Base-by-base conservation (phyloP, 53 echinoderm and acorn worm species). In the Luidia sarsii region DNA sequence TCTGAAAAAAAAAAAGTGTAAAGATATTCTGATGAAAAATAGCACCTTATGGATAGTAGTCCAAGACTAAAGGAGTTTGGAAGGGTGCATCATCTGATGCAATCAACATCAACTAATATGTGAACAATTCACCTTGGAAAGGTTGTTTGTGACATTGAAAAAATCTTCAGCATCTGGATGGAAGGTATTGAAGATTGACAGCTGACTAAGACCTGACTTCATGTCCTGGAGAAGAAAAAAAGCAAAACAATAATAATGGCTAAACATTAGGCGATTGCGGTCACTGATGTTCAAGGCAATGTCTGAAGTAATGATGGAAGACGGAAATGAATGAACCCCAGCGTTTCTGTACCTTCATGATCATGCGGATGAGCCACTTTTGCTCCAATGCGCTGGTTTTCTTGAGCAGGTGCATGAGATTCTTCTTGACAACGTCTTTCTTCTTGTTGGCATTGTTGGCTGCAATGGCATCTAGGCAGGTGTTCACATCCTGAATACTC, bases 121-220 rank as follows among this genome's bases (percentile, higher is more conserved):
- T 56, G 22, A 5, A 56, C 0, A 0, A 3, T 37, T 61, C 73
- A 93, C 97, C 93, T 97, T 93, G 62, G 97, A 65, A 21, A 97
- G 41, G 48, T 87, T 97, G 82, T 97, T 97, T 32, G 97, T 97
- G 16, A 97, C 97, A 89, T 97, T 97, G 85, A 93, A 97, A 60
- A 91, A 91, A 16, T 97, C 97, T 65, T 97, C 97, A 30, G 93
- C 97, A 87, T 97, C 97, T 11, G 88, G 91, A 75, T 97, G 97
- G 25, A 91, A 97, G 16, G 65, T 63, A 31, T 73, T 45, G 48
- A 94, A 88, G 48, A 93, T 89, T 2, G 97, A 89, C 4, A 79
- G 50, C 84, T 97, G 97, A 66, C 93, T 97, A 2, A 94, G 57
- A 48, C 97, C 97, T 83, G 94, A 80, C 55, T 97, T 97, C 91